Conservation (phyloP, 2,888 invertebrate genomes). For the Corbicula japonica region DNA sequence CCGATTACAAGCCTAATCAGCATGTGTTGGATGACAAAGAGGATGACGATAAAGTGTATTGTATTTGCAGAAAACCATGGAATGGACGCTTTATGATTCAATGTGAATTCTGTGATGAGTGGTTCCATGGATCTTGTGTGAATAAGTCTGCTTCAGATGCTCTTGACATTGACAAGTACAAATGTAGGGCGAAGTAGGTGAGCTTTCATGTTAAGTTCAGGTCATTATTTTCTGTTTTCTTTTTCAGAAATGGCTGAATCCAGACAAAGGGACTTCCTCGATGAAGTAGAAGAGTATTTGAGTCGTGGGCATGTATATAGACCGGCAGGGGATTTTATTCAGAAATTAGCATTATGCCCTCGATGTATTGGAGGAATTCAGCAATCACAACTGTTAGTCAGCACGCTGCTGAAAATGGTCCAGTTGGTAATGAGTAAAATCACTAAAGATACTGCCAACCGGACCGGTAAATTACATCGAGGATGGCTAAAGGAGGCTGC, state of each 20-base stretch:
- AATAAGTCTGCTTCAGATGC: constrained; percentile 32
- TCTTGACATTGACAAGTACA: constrained; percentile 8
- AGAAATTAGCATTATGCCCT: neutral
- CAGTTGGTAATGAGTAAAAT: too few species aligned
- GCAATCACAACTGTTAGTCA: neutral
- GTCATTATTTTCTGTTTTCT: too few species aligned
- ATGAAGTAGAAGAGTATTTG: neutral
- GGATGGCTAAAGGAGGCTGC: neutral
- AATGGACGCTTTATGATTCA: constrained; percentile 49
- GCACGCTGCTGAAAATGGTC: neutral
- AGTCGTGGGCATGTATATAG: neutral
- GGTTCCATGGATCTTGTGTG: constrained; percentile 51
- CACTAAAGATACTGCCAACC: too few species aligned
- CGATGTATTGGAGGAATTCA: neutral
- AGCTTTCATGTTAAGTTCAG: too few species aligned
- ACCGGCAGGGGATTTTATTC: neutral
- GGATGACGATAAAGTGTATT: constrained; percentile 18
- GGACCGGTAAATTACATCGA: neutral
- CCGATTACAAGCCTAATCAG: neutral
- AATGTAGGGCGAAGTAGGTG: constrained; percentile 3
- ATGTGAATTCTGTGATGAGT: constrained; percentile 47
- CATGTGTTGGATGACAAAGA: too few species aligned
- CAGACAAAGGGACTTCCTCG: neutral
- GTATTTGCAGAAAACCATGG: constrained; percentile 43
- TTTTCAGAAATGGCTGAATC: too few species aligned